Base-by-base conservation (phyloP, 2,888 invertebrate species). In the Aporophyla nigra region DNA sequence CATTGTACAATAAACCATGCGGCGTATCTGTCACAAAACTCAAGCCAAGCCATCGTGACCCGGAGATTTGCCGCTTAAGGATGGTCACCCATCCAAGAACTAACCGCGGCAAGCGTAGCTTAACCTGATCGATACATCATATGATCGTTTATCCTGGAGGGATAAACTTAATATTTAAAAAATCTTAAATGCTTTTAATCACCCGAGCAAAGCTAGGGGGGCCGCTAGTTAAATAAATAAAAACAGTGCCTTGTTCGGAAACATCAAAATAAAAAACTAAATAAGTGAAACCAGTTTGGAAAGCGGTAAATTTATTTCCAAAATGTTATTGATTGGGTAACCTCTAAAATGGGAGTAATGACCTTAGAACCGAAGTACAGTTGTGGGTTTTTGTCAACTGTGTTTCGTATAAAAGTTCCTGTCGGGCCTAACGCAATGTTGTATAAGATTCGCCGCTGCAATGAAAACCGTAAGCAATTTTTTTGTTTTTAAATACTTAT, bases 391-490 rank as follows among this genome's bases (percentile, higher is more conserved):
- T 74, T 33, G 3, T 46, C 16, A 21, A 16, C 7, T 49, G 27
- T 62, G 49, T 9, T 33, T 21, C 0, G 61, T 81, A 82, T 81
- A 81, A 61, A 81, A 76, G 71, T 54, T n/a, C 72, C 58, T 14
- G 58, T 7, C 19, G 16, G 12, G 27, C n/a, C 56, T 10, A 40
- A n/a, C 10, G 1, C n/a, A 43, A n/a, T 14, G 76, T 46, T 58
- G 49, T 76, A 19, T 65, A 70, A 54, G 58, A 33, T 53, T 40
- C 70, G 70, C 76, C 14, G 69, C 54, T 58, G 53, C 66, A 82
- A 81, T 81, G 81, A 81, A 76, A 62, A 62, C 82, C 3, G 77
- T 81, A 49, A 82, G 77, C 67, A 49, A 24, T 2, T 54, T 3
- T 0, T 51, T 65, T n/a, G n/a, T 66, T 40, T 33, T 66, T 5